Percentiles rank a stretch among this genome's conserved stretches.
These are phyloP conservation scores for Marronus borbonicus DNA, from an alignment of 2,888 invertebrate genomes.

Conservation along the genomic window DNA sequence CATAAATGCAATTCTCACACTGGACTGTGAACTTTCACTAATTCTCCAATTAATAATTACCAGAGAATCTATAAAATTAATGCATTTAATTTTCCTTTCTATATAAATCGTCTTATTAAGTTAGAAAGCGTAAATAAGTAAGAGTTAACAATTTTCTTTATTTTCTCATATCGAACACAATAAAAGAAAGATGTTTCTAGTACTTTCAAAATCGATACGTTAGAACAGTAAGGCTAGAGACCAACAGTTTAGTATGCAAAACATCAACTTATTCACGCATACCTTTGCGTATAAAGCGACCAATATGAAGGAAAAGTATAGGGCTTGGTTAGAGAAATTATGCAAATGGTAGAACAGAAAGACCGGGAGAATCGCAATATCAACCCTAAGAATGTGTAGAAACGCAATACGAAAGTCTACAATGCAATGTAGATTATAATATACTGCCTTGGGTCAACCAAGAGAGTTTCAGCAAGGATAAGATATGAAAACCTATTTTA, in stretches of 20 bases:
- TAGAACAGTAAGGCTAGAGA: background rate
- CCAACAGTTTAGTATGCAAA: too few relatives aligned
- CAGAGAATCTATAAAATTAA: constrained; percentile 3
- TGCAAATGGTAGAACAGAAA: too few relatives aligned
- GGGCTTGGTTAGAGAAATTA: too few relatives aligned
- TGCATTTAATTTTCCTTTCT: background rate
- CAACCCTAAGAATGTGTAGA: too few relatives aligned
- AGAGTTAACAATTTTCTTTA: background rate
- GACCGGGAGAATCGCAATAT: too few relatives aligned
- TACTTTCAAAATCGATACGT: background rate
- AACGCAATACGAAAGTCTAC: too few relatives aligned
- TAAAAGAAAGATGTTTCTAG: background rate
- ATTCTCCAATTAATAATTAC: background rate
- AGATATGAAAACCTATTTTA: background rate
- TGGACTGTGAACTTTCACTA: background rate
- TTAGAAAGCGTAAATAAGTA: background rate
- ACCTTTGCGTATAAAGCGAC: too few relatives aligned
- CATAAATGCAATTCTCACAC: background rate
- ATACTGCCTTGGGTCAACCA: background rate
- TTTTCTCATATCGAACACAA: background rate
- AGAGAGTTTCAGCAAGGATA: background rate
- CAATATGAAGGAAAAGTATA: too few relatives aligned
- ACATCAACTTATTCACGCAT: too few relatives aligned
- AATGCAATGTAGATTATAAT: background rate
- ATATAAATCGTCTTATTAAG: background rate